These are phyloP conservation scores for Amphilophus citrinellus DNA, from an alignment of 2,113 vertebrate species.

Conservation along the genomic window DNA sequence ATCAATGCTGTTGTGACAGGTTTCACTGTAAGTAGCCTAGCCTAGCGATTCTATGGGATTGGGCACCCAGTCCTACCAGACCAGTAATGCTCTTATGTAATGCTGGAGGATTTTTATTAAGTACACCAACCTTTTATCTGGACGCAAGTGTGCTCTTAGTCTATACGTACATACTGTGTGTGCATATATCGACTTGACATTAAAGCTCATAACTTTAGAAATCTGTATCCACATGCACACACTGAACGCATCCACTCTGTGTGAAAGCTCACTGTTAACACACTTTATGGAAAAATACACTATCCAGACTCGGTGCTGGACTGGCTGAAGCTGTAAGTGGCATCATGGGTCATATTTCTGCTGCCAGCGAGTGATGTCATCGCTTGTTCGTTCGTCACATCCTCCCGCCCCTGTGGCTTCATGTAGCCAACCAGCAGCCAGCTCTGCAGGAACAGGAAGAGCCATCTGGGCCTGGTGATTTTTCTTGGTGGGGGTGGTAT, in stretches of 20 bases:
- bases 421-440: conserved; percentile 59
- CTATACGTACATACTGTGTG: not conserved
- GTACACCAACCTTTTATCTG: conserved; percentile 8
- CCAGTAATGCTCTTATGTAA: conserved; percentile 59
- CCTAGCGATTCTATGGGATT: conserved; percentile 26
- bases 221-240: not conserved
- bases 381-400: conserved; percentile 57
- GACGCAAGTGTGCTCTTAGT: not conserved
- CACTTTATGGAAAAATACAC: conserved; percentile 31
- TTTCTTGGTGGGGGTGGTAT: conserved; percentile 50
- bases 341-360: conserved; percentile 57
- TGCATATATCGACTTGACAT: not conserved
- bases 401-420: conserved; percentile 51
- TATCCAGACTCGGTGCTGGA: conserved; percentile 25
- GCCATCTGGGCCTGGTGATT: conserved; percentile 80
- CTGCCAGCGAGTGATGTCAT: conserved; percentile 66
- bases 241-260: not conserved
- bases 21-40: conserved; percentile 64
- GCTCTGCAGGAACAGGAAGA: conserved; percentile 70
- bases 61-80: conserved; percentile 56
- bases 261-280: conserved; percentile 18
- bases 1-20: conserved; percentile 67
- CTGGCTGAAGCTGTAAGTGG: conserved; percentile 34
- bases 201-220: not conserved
- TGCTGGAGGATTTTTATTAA: conserved; percentile 38